These are phyloP conservation scores for Trachelus troglodyta DNA, from an alignment of 2,888 invertebrate genomes.

Conservation along the genomic window DNA sequence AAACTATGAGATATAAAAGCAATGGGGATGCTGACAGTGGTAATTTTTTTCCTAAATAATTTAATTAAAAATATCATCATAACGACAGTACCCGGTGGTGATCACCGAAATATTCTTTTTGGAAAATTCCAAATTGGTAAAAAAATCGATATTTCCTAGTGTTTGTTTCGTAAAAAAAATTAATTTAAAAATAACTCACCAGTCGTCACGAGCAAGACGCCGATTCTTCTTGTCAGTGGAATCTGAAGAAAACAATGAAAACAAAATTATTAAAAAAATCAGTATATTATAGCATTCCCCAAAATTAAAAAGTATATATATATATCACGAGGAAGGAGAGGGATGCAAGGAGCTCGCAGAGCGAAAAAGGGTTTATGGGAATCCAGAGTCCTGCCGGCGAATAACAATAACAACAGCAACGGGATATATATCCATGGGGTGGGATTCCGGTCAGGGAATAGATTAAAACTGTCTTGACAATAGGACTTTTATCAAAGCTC, in stretches of 20 bases:
- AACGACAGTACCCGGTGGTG: no score
- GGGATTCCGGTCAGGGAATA: conserved; percentile 10
- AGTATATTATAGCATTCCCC: neutral
- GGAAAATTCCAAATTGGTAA: no score
- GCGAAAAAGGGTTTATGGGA: conserved; percentile 3
- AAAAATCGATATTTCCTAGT: no score
- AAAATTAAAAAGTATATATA: neutral
- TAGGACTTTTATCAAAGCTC: conserved; percentile 1
- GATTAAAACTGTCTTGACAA: conserved; percentile 13
- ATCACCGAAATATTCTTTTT: no score
- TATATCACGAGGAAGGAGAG: neutral
- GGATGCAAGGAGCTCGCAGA: neutral
- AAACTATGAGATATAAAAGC: neutral
- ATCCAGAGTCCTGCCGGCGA: conserved; percentile 16
- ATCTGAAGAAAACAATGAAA: conserved; percentile 13
- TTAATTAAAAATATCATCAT: no score
- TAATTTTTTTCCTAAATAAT: no score
- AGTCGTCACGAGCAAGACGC: neutral
- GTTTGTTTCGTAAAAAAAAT: neutral
- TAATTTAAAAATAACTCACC: neutral
- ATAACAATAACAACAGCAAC: conserved; percentile 11
- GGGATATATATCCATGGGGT: neutral
- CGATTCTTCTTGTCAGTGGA: conserved; percentile 12
- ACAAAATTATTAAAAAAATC: neutral
- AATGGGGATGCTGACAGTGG: no score